Evolutionary conservation across 2,888 invertebrate genomes (phyloP).

Genomic region (Coecobrya sp.): DNA sequence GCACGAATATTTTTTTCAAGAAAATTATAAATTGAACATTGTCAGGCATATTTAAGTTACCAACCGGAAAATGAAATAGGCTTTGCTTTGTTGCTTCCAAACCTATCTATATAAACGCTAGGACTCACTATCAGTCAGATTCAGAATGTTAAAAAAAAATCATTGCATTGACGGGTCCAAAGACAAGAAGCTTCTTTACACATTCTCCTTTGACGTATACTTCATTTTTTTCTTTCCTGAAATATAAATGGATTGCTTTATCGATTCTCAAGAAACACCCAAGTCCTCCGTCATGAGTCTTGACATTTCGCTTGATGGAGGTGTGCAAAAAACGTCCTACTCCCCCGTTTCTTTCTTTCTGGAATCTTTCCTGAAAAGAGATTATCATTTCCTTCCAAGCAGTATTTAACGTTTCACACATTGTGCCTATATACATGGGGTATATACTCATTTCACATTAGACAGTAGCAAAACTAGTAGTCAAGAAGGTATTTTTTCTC

Average conservation of each 20-base stretch:
- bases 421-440: not conserved
- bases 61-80: too few species aligned
- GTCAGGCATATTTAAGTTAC: too few species aligned
- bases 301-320: conserved; percentile 51
- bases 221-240: conserved; percentile 1
- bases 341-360: not conserved
- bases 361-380: not conserved
- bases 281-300: conserved; percentile 46
- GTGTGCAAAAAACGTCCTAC: conserved; percentile 18
- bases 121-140: too few species aligned
- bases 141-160: not conserved
- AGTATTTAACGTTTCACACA: conserved; percentile 12
- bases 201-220: not conserved
- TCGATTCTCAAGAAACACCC: conserved; percentile 41
- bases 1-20: too few species aligned
- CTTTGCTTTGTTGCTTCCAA: too few species aligned
- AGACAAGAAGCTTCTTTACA: not conserved
- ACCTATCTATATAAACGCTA: too few species aligned
- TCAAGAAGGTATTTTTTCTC: not conserved
- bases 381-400: conserved; percentile 36
- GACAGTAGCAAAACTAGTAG: not conserved
- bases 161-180: not conserved
- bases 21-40: too few species aligned
- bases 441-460: not conserved
- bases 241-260: conserved; percentile 46